Conservation (phyloP, 1,140 invertebrate species). For the Halyomorpha halys region DNA sequence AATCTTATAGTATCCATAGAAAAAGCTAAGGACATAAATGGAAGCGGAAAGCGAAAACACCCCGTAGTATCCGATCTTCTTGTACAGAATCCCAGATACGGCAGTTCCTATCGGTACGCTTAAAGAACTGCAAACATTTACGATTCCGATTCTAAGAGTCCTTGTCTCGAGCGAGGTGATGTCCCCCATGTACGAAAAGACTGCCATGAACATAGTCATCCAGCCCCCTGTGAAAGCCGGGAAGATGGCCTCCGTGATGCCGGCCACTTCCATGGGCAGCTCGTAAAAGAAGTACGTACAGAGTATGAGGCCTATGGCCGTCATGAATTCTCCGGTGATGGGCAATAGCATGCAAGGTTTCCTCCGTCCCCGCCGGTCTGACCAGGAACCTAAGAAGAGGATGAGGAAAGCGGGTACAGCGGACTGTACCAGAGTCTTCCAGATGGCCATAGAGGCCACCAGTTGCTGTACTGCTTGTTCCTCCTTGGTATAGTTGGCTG, state of each 20-base stretch:
- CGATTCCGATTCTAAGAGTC: constrained; percentile 70
- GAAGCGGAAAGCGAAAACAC: constrained; percentile 61
- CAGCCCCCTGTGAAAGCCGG: constrained; percentile 70
- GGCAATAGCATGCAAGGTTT: constrained; percentile 77
- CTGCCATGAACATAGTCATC: constrained; percentile 80
- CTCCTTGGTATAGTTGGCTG: constrained; percentile 55
- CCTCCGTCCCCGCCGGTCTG: constrained; percentile 48
- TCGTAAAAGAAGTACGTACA: constrained; percentile 60
- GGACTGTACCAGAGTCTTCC: constrained; percentile 69
- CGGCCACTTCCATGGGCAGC: constrained; percentile 60
- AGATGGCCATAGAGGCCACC: constrained; percentile 64
- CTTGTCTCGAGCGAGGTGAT: constrained; percentile 68
- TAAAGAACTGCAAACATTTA: constrained; percentile 69
- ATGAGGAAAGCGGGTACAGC: constrained; percentile 61
- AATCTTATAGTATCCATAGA: constrained; percentile 44
- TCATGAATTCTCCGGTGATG: constrained; percentile 67
- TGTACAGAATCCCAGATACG: constrained; percentile 36
- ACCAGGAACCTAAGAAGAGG: constrained; percentile 54
- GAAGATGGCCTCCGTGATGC: constrained; percentile 62
- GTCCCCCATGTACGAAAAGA: constrained; percentile 80
- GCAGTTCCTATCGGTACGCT: constrained; percentile 53
- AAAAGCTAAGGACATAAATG: constrained; percentile 59
- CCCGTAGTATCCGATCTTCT: constrained; percentile 67
- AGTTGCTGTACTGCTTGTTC: constrained; percentile 59
- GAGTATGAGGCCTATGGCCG: constrained; percentile 61